phyloP scores from a whole-genome alignment of 2,113 vertebrate species.

The Oncorhynchus clarkii region DNA sequence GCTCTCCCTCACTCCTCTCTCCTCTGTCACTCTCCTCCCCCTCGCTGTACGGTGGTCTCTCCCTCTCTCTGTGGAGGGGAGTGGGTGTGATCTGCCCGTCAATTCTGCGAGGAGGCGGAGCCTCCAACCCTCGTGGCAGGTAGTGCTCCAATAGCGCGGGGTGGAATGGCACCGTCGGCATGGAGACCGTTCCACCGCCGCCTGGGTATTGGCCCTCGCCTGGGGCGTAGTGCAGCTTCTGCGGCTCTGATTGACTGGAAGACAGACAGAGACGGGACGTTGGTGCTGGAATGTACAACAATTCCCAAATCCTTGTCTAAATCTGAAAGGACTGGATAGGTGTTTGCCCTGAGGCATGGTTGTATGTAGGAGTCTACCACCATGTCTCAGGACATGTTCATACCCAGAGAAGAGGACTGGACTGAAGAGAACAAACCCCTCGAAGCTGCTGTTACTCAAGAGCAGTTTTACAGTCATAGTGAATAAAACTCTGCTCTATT shows the following conservation, averaged over 20 bases:
- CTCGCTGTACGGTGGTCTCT: slow-evolving; percentile 84
- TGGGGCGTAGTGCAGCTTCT: slow-evolving; percentile 78
- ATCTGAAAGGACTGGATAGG: too few relatives aligned
- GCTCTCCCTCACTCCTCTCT: slow-evolving; percentile 89
- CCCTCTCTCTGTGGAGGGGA: slow-evolving; percentile 42
- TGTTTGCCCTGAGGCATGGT: too few relatives aligned
- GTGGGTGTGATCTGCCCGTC: slow-evolving; percentile 70
- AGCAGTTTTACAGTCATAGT: slow-evolving; percentile 13
- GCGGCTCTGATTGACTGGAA: slow-evolving; percentile 80
- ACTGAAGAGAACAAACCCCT: not conserved
- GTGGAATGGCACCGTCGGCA: slow-evolving; percentile 75
- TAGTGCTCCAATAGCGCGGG: slow-evolving; percentile 84
- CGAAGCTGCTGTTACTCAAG: not conserved
- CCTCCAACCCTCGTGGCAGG: slow-evolving; percentile 70
- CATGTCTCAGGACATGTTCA: not conserved
- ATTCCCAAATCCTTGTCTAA: not conserved
- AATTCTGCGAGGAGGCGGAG: slow-evolving; percentile 52
- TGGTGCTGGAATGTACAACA: not conserved
- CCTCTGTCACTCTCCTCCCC: slow-evolving; percentile 87
- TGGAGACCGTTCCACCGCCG: slow-evolving; percentile 62
- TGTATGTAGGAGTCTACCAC: too few relatives aligned
- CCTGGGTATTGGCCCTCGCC: slow-evolving; percentile 78
- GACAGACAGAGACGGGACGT: not conserved
- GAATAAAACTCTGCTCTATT: too few relatives aligned
- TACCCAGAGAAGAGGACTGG: not conserved